Evolutionary conservation across 2,113 vertebrate species (phyloP).

Genomic region (Prunella himalayana): DNA sequence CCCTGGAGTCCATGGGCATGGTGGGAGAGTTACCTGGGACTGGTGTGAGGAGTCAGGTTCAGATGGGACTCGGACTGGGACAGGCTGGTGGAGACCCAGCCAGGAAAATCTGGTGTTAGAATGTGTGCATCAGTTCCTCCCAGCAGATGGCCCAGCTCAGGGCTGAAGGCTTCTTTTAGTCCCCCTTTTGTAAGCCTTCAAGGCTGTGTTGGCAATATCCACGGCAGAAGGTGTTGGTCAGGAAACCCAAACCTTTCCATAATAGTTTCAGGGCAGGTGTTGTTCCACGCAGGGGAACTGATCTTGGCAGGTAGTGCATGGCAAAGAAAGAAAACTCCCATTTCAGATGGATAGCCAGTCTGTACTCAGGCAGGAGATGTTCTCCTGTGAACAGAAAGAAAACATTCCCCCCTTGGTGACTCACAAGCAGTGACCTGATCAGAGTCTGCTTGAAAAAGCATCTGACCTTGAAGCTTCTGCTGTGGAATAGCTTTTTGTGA

Average conservation of each 20-base stretch:
- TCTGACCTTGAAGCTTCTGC: constrained; percentile 39
- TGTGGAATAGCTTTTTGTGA: background rate
- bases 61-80: background rate
- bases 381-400: background rate
- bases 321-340: background rate
- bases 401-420: background rate
- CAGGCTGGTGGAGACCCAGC: background rate
- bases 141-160: background rate
- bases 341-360: background rate
- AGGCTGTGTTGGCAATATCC: background rate
- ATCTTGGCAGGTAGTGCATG: background rate
- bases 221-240: background rate
- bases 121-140: background rate
- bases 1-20: background rate
- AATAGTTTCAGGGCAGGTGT: background rate
- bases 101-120: background rate
- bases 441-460: background rate
- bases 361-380: constrained; percentile 5
- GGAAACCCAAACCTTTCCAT: background rate
- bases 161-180: background rate
- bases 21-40: background rate
- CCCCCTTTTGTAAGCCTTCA: background rate
- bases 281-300: background rate
- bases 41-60: background rate
- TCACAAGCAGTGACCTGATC: constrained; percentile 32